phyloP scores from a whole-genome alignment of 92 coral and sea anemone species.

The Nematostella vectensis region DNA sequence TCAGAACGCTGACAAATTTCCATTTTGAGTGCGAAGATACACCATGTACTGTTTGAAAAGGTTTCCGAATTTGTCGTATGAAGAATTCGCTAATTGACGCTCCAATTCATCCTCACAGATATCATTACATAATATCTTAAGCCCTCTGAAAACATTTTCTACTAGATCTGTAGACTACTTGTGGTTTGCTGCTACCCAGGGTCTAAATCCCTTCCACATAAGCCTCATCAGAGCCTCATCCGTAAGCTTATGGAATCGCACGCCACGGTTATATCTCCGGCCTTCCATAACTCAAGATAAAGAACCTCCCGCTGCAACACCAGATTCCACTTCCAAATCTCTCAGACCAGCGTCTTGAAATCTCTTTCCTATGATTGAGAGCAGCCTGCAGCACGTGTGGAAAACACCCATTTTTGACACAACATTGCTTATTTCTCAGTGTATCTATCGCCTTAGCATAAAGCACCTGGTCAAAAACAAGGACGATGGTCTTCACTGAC shows the following conservation, averaged over 20 bases:
- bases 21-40: constrained; percentile 21
- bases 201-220: constrained; percentile 21
- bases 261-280: constrained; percentile 34
- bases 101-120: constrained; percentile 12
- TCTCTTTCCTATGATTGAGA: constrained; percentile 47
- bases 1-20: constrained; percentile 34
- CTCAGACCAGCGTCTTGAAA: constrained; percentile 48
- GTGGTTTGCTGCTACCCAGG: constrained; percentile 18
- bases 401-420: constrained; percentile 37
- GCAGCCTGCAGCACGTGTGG: constrained; percentile 27
- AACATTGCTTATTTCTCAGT: constrained; percentile 28
- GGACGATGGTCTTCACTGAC: too few species aligned
- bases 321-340: constrained; percentile 30
- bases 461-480: constrained; percentile 50
- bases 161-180: constrained; percentile 7
- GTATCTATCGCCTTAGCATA: constrained; percentile 53
- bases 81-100: constrained; percentile 3
- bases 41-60: constrained; percentile 12
- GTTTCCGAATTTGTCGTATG: constrained; percentile 11
- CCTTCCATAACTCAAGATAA: constrained; percentile 27
- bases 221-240: constrained; percentile 31
- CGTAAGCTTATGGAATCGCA: constrained; percentile 28
- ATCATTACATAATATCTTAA: constrained; percentile 8
- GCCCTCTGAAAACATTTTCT: constrained; percentile 5
- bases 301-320: constrained; percentile 33